Percentiles rank a stretch among this genome's conserved stretches.
Conservation (phyloP, 2,888 invertebrate species). For the Tiliacea aurago region DNA sequence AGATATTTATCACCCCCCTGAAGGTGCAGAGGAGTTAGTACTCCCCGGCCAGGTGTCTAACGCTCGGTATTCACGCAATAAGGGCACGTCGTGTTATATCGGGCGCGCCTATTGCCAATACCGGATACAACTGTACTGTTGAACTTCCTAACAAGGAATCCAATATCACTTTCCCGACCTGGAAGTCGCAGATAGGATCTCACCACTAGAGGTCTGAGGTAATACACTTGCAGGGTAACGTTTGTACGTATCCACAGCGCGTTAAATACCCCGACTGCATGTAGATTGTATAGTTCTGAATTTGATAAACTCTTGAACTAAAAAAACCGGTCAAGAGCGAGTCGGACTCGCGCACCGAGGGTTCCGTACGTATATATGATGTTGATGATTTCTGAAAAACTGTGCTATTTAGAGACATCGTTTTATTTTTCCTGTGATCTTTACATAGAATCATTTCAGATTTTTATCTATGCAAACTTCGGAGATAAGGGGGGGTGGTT, state of each 20-base stretch:
- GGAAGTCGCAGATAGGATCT: neutral
- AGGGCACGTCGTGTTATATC: conserved; percentile 6
- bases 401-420: too few species aligned
- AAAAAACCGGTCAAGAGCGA: too few species aligned
- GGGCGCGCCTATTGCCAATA: conserved; percentile 4
- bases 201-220: neutral
- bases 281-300: neutral
- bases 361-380: too few species aligned
- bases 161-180: neutral
- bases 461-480: too few species aligned
- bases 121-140: neutral
- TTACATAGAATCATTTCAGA: too few species aligned
- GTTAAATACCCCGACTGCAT: neutral
- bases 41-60: neutral
- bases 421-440: too few species aligned
- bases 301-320: neutral
- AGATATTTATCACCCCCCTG: conserved; percentile 1
- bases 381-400: too few species aligned
- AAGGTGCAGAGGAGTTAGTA: neutral
- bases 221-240: neutral
- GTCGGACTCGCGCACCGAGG: too few species aligned
- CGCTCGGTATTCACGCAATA: conserved; percentile 3
- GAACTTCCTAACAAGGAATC: conserved; percentile 8
- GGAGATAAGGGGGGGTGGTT: too few species aligned
- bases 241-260: neutral